Evolutionary conservation across 2,797 vertebrate genomes (phyloP), one percentile per base, ranked within the genome.

Genomic region (Neoniphon sammara): DNA sequence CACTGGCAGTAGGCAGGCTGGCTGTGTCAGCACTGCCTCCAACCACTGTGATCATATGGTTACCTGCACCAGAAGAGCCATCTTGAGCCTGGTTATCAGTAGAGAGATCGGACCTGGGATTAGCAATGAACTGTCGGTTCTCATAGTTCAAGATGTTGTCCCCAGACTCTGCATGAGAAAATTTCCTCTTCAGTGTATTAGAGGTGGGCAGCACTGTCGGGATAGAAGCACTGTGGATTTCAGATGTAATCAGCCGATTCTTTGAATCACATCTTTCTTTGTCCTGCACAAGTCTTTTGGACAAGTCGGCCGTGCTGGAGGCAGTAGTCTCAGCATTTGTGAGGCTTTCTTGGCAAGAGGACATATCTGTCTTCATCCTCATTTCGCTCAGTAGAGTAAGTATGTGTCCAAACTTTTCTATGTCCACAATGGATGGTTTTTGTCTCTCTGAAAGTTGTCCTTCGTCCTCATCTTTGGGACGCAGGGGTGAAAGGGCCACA

Each of bases 71-170:
- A 21, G 11, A 66, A 60, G 0, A 31, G 52, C 11, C 44, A 8
- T 44, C 23, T 20, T 4, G 44, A 60, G 50, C 46, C 21, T 11
- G 21, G 12, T 6, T 14, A 18, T 17, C 18, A 47, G 11, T 20
- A n/a, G 52, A 34, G 15, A 17, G 7, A 17, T 2, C 49, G 11
- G 20, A n/a, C 47, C 5, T 14, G 20, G 18, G n/a, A 52, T 30
- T 31, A 17, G 42, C 5, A 44, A 1, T 11, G 52, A 78, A 15
- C 2, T 31, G 64, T 34, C 77, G 70, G 62, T 76, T 83, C 62
- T 73, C 66, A 39, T n/a, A 57, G 54, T 27, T 68, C 0, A 17
- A 18, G 46, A 10, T 14, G 21, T 58, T 53, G 44, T 57, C 46
- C 21, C 20, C 34, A n/a, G 62, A 15, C 23, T 50, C 63, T 21